Evolutionary conservation across 2,888 invertebrate species (phyloP), one percentile per base, ranked within the genome.

Genomic region (Parnassius mnemosyne): DNA sequence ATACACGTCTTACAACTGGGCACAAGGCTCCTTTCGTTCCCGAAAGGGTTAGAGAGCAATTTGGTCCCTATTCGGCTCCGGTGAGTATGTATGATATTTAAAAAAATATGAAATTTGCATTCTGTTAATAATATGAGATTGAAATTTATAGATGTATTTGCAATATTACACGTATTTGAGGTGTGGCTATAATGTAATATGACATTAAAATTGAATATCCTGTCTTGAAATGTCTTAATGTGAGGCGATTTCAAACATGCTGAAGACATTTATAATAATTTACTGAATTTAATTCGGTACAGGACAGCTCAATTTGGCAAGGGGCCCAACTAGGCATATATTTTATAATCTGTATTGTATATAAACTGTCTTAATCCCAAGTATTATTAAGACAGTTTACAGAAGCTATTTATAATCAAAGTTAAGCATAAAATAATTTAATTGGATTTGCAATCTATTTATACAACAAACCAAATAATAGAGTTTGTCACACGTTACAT

Each of bases 301-400:
- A 81, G 71, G 81, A 76, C 59, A 63, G 41, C 77, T 80, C 72
- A 72, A 79, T 78, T 83, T 85, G 85, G 85, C 85, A 83, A 66
- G 70, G 60, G 68, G 80, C 84, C 84, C 81, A 79, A 71, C 71
- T 76, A 74, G 72, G 77, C 75, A 71, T 77, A 76, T 83, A 83
- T 80, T 76, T 80, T 76, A 83, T 79, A 52, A 54, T 54, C 54
- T 12, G n/a, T 50, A 55, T 51, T 58, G 20, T 16, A 25, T 43
- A 50, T 50, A 57, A 47, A 53, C 53, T 57, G 25, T 61, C 57
- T 53, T 46, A 25, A 46, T 50, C 54, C 51, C 43, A 62, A 62
- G 57, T 53, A 43, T 50, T 49, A 62, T 53, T 57, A 53, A 62
- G 57, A 57, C 57, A 12, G 53, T 49, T 43, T 56, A 49, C 44